Conservation (phyloP, 2,888 invertebrate genomes). For the Diabrotica balteata region DNA sequence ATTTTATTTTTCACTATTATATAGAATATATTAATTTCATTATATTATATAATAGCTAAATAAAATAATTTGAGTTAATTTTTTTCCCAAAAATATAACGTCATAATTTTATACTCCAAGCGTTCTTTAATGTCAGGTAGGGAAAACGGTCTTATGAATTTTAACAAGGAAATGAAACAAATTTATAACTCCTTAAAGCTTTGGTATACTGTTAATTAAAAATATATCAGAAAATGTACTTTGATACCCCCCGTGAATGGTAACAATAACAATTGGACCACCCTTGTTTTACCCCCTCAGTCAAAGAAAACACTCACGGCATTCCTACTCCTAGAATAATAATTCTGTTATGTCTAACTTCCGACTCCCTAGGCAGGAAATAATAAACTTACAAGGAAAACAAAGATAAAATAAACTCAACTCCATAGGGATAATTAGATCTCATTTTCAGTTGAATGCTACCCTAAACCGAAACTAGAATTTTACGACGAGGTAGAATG, state of each 20-base stretch:
- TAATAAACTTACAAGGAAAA: constrained; percentile 29
- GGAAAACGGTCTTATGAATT: too few relatives aligned
- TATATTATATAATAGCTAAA: too few relatives aligned
- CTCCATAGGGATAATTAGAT: constrained; percentile 23
- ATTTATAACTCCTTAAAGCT: too few relatives aligned
- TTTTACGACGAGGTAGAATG: constrained; percentile 13
- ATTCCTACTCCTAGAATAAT: constrained; percentile 26
- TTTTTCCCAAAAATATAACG: too few relatives aligned
- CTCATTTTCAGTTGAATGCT: constrained; percentile 24
- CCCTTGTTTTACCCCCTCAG: constrained; percentile 8
- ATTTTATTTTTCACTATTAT: too few relatives aligned
- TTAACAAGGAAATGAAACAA: too few relatives aligned
- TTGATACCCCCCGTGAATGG: background rate
- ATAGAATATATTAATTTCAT: too few relatives aligned
- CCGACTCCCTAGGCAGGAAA: constrained; percentile 22
- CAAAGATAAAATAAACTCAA: constrained; percentile 28
- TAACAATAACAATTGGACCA: constrained; percentile 21
- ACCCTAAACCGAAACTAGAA: constrained; percentile 15
- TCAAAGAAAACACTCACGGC: constrained; percentile 16
- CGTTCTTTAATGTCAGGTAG: too few relatives aligned
- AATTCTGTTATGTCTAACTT: constrained; percentile 28
- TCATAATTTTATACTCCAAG: too few relatives aligned
- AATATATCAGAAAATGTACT: background rate
- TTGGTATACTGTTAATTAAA: too few relatives aligned
- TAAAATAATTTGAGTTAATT: too few relatives aligned